Conservation (phyloP, 2,888 invertebrate genomes). For the Agonopterix arenella region DNA sequence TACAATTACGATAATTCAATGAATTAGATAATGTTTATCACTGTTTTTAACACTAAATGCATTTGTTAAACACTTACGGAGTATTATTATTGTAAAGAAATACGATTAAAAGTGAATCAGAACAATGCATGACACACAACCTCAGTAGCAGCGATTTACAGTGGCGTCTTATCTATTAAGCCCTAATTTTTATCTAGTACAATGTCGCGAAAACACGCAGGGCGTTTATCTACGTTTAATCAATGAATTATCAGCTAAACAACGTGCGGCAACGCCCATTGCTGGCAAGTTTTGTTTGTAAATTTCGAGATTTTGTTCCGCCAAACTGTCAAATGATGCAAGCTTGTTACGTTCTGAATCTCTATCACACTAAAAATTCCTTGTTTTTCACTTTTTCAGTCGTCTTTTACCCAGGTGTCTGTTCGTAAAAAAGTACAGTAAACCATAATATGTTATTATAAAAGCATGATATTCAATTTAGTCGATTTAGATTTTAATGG, state of each 20-base stretch:
- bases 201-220: conserved; percentile 29
- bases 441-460: too few species aligned
- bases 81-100: background rate
- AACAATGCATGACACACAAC: conserved; percentile 10
- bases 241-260: conserved; percentile 50
- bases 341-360: conserved; percentile 10
- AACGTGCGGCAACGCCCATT: conserved; percentile 60
- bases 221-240: conserved; percentile 55
- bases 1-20: conserved; percentile 20
- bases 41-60: background rate
- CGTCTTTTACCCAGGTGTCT: too few species aligned
- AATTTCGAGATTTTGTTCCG: conserved; percentile 5
- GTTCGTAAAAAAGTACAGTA: too few species aligned
- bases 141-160: conserved; percentile 1
- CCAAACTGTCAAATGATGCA: conserved; percentile 19
- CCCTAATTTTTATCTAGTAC: conserved; percentile 48
- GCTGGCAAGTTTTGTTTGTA: conserved; percentile 50
- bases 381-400: too few species aligned
- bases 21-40: conserved; percentile 33
- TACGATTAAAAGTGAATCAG: conserved; percentile 2
- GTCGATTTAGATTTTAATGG: too few species aligned
- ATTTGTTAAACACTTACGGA: background rate
- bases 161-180: conserved; percentile 24
- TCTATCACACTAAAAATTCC: background rate
- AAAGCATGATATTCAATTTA: too few species aligned